Evolutionary conservation across 2,797 vertebrate species (phyloP).

Genomic region (Geotrypetes seraphini): DNA sequence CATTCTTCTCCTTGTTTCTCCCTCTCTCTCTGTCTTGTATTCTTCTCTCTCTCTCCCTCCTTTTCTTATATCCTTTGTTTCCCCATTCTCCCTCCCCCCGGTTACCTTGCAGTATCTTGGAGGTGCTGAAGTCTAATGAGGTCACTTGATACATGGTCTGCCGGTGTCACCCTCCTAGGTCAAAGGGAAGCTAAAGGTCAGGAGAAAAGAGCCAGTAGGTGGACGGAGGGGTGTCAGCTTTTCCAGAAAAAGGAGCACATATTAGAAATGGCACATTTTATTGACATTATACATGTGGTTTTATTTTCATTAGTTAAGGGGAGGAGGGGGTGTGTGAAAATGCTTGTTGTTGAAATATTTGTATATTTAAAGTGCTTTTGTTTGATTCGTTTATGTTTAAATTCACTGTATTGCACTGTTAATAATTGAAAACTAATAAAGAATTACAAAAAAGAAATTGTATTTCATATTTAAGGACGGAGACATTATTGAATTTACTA

Average conservation of each 20-base stretch:
- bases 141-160: slow-evolving; percentile 24
- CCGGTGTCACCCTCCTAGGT: slow-evolving; percentile 21
- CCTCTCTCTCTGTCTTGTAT: not conserved
- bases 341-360: too few relatives aligned
- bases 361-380: too few relatives aligned
- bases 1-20: not conserved
- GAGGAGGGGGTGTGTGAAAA: too few relatives aligned
- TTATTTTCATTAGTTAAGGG: too few relatives aligned
- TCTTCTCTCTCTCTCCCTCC: not conserved
- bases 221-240: not conserved
- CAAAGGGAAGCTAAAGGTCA: slow-evolving; percentile 48
- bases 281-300: too few relatives aligned
- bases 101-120: not conserved
- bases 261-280: not conserved
- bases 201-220: slow-evolving; percentile 6
- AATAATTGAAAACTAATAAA: too few relatives aligned
- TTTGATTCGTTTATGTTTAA: too few relatives aligned
- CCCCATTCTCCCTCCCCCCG: not conserved
- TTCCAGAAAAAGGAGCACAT: not conserved
- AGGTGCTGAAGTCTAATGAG: slow-evolving; percentile 10
- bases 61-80: not conserved
- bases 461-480: not conserved
- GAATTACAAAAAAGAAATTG: too few relatives aligned
- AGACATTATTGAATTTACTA: too few relatives aligned
- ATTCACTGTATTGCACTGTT: too few relatives aligned